phyloP scores from a whole-genome alignment of 2,888 invertebrate species.

The Eristalis pertinax region DNA sequence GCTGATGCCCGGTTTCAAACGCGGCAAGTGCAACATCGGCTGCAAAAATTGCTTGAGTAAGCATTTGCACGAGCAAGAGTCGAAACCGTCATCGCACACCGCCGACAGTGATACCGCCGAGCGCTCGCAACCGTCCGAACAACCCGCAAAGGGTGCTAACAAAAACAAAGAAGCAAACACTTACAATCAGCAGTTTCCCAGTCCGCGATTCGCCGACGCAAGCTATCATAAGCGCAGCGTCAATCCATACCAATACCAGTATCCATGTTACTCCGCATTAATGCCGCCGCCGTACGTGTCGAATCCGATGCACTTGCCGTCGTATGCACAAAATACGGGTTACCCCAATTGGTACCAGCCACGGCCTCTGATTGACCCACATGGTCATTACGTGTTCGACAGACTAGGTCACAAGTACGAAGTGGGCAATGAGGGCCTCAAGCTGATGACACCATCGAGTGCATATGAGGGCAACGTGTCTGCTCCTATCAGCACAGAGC shows the following conservation, averaged over 20 bases:
- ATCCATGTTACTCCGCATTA: constrained; percentile 41
- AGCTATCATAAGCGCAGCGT: constrained; percentile 57
- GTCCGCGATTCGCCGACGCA: constrained; percentile 22
- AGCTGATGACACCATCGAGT: constrained; percentile 73
- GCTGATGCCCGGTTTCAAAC: constrained; percentile 76
- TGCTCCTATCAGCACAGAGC: constrained; percentile 3
- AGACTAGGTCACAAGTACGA: constrained; percentile 77
- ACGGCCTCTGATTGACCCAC: constrained; percentile 57
- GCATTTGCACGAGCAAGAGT: not conserved
- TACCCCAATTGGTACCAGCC: constrained; percentile 68
- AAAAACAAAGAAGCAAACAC: constrained; percentile 13
- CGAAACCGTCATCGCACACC: not conserved
- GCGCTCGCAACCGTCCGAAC: not conserved
- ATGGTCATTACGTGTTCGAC: constrained; percentile 73
- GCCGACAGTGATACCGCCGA: constrained; percentile 11
- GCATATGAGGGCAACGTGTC: constrained; percentile 19
- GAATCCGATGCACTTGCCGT: constrained; percentile 45
- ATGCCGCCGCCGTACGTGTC: constrained; percentile 59
- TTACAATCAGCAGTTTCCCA: constrained; percentile 38
- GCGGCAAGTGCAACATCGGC: constrained; percentile 77
- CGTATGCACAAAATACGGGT: constrained; percentile 65
- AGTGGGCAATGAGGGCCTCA: constrained; percentile 75
- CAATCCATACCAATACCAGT: constrained; percentile 56
- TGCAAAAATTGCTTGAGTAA: constrained; percentile 69
- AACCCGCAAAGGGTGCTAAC: not conserved